Evolutionary conservation across 2,113 vertebrate genomes (phyloP).

Genomic region (Sterna hirundo): DNA sequence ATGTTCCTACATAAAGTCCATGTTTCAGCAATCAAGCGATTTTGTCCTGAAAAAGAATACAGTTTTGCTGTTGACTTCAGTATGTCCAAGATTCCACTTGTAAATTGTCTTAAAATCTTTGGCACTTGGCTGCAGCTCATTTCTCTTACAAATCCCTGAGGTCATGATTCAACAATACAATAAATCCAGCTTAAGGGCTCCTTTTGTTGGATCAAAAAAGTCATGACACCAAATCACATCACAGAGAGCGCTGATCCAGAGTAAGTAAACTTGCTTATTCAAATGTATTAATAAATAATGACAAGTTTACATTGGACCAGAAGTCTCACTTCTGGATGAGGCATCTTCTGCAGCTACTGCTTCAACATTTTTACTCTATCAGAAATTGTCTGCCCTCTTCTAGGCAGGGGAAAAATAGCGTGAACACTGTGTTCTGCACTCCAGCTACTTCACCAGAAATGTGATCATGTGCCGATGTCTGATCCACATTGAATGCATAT

Average conservation of each 20-base stretch:
- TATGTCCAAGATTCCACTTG: neutral
- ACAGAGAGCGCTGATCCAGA: neutral
- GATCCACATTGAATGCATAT: neutral
- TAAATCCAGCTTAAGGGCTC: conserved; percentile 54
- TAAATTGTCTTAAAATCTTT: neutral
- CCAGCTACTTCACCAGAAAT: neutral
- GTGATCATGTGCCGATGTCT: fast-evolving
- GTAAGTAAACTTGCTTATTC: neutral
- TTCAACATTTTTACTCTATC: neutral
- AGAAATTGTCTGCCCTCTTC: neutral
- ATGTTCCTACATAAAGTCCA: neutral
- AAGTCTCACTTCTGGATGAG: neutral
- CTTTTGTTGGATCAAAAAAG: neutral
- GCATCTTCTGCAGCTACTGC: neutral
- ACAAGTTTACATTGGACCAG: neutral
- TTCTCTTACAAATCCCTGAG: conserved; percentile 29
- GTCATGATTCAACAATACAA: conserved; percentile 34
- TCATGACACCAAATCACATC: conserved; percentile 9
- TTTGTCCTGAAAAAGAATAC: neutral
- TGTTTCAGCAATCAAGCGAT: neutral
- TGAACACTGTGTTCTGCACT: neutral
- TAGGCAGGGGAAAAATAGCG: neutral
- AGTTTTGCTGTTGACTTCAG: neutral
- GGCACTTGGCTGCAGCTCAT: conserved; percentile 1
- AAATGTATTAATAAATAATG: neutral